A percentile compares a stretch with the other conserved stretches of the same genome.
These are phyloP conservation scores for Cirrhinus molitorella DNA, from an alignment of 2,797 vertebrate species.

Conservation along the genomic window DNA sequence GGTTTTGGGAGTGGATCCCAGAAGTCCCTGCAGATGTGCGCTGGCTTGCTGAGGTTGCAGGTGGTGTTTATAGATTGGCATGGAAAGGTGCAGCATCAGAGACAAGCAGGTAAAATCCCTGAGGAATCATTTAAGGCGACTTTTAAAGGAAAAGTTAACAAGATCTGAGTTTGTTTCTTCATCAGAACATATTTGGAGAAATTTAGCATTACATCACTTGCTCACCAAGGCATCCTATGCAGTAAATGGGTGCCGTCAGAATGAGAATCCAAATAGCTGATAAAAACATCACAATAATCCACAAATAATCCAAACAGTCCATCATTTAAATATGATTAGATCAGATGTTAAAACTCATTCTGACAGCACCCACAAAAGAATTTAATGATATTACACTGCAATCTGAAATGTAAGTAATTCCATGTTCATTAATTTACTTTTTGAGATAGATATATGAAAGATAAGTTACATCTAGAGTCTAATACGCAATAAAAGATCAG, in stretches of 20 bases:
- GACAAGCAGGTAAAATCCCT: slow-evolving; percentile 40
- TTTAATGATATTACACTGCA: background rate
- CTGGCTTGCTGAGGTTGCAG: slow-evolving; percentile 83
- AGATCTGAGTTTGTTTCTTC: background rate
- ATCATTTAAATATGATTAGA: too few relatives aligned
- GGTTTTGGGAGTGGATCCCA: slow-evolving; percentile 90
- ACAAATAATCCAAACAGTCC: background rate
- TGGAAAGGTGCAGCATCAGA: slow-evolving; percentile 64
- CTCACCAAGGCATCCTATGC: background rate
- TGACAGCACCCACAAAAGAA: too few relatives aligned
- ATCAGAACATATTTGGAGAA: background rate
- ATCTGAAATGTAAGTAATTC: background rate
- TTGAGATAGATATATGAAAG: too few relatives aligned
- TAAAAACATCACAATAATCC: background rate
- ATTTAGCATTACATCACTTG: background rate
- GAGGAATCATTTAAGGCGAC: background rate
- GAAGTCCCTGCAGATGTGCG: slow-evolving; percentile 85
- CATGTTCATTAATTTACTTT: background rate
- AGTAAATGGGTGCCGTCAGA: background rate
- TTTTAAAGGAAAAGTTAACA: background rate
- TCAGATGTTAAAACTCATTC: too few relatives aligned
- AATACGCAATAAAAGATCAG: background rate
- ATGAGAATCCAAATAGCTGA: background rate
- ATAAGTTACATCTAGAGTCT: background rate
- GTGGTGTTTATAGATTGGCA: slow-evolving; percentile 71